These are phyloP conservation scores for Xestia rhomboidea DNA, from an alignment of 2,888 invertebrate species.

Conservation along the genomic window DNA sequence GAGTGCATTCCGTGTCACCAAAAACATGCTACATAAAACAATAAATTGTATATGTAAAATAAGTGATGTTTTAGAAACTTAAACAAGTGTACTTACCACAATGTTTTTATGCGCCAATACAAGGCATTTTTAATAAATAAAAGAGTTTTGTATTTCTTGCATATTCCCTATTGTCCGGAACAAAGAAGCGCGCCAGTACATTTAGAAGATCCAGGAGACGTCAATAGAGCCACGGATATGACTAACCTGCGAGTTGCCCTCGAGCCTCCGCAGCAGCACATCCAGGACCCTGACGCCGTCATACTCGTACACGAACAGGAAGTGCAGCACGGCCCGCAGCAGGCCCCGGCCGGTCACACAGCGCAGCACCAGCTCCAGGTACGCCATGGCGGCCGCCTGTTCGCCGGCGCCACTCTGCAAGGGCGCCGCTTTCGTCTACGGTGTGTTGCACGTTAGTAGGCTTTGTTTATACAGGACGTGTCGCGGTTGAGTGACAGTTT, in stretches of 20 bases:
- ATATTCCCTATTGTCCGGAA: too few relatives aligned
- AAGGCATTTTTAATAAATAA: too few relatives aligned
- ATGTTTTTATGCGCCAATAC: too few relatives aligned
- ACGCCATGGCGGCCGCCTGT: slow-evolving; percentile 97
- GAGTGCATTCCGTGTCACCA: too few relatives aligned
- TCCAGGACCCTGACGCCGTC: slow-evolving; percentile 96
- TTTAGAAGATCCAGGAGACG: too few relatives aligned
- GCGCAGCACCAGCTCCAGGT: slow-evolving; percentile 97
- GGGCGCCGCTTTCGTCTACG: slow-evolving; percentile 86
- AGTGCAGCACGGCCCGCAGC: slow-evolving; percentile 95
- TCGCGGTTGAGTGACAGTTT: slow-evolving; percentile 80
- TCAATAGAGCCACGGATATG: too few relatives aligned
- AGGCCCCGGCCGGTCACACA: slow-evolving; percentile 96
- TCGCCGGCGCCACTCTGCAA: slow-evolving; percentile 96
- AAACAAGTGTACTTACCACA: too few relatives aligned
- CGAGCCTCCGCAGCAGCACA: slow-evolving; percentile 95
- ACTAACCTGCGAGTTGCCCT: slow-evolving; percentile 93
- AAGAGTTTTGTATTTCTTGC: too few relatives aligned
- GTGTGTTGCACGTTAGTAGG: slow-evolving; percentile 79
- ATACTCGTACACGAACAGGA: slow-evolving; percentile 95
- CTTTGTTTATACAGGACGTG: slow-evolving; percentile 56
- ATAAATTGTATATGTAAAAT: too few relatives aligned
- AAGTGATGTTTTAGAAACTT: too few relatives aligned
- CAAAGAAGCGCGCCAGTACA: too few relatives aligned
- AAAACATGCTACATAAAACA: too few relatives aligned